Base-by-base conservation (phyloP, 2,888 invertebrate species). In the Chrysina gloriosa region DNA sequence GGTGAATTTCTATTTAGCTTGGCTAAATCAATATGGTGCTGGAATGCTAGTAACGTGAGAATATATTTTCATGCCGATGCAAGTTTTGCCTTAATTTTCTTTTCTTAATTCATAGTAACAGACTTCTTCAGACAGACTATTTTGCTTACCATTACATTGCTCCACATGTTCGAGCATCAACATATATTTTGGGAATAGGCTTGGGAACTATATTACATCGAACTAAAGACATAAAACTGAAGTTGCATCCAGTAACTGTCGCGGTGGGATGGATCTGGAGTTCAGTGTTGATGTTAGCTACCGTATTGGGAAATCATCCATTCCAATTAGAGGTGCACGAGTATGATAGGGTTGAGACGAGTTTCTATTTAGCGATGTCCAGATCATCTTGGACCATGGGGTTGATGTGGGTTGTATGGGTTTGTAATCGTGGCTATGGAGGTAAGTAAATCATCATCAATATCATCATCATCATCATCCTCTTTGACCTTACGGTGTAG, bases 341-440 rank as follows among this genome's bases (percentile, higher is more conserved):
- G 0, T 84, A 82, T 71, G 77, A 82, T 67, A 70, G 72, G 50
- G 67, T 77, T 61, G 80, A 79, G 72, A 80, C 82, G 47, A 77
- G 80, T n/a, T 68, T 83, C 36, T 87, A 84, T 73, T 77, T 84
- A 39, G 78, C 84, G 2, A 72, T 84, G 31, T 79, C 81, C 47
- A 77, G 84, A 68, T 82, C 84, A 9, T 78, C 81, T 7, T 88
- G 87, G 87, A 81, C 82, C 1, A 61, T 82, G 2, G 82, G 83
- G 2, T 72, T 87, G 6, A 79, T 79, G 34, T 87, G 87, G 87
- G 81, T 87, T 3, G 82, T 87, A 52, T 84, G 84, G 74, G 83
- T 84, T 39, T 86, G 86, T 71, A 78, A 81, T 16, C 79, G 82
- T 50, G 86, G 86, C 25, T 80, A 84, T 73, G 86, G 86, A 77